phyloP scores from a whole-genome alignment of 2,113 vertebrate species.

The Synchiropus splendidus region DNA sequence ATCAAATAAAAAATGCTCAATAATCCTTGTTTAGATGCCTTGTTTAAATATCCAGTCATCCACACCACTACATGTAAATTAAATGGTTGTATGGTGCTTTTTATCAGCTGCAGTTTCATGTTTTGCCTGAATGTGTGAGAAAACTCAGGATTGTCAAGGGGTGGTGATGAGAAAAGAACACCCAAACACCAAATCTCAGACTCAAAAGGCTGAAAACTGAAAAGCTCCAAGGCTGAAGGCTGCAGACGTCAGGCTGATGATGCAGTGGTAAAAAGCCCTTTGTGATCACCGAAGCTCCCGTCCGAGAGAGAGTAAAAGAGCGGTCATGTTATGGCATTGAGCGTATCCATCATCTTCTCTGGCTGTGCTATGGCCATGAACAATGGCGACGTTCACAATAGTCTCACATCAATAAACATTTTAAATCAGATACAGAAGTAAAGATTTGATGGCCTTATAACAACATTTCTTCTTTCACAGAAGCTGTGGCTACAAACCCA shows the following conservation, averaged over 20 bases:
- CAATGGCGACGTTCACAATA: not conserved
- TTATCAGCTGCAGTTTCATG: not conserved
- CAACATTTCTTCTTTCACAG: too few species aligned
- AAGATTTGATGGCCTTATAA: too few species aligned
- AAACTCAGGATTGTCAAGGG: constrained; percentile 42
- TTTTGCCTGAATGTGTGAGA: constrained; percentile 16
- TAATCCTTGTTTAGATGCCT: constrained; percentile 51
- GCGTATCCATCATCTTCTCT: constrained; percentile 15
- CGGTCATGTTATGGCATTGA: constrained; percentile 38
- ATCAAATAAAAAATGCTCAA: constrained; percentile 55
- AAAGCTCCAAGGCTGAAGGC: constrained; percentile 39
- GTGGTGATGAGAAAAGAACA: constrained; percentile 19
- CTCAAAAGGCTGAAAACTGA: constrained; percentile 41
- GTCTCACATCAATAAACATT: too few species aligned
- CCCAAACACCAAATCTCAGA: constrained; percentile 36
- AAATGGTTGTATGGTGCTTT: constrained; percentile 7
- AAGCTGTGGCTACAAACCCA: too few species aligned
- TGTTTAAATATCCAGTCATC: constrained; percentile 8
- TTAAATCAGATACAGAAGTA: too few species aligned
- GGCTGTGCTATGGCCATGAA: constrained; percentile 41
- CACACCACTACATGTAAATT: constrained; percentile 46
- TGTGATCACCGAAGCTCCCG: constrained; percentile 56
- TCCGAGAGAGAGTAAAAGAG: constrained; percentile 21
- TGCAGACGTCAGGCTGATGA: constrained; percentile 44
- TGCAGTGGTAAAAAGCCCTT: constrained; percentile 58